Evolutionary conservation across 2,797 vertebrate species (phyloP).

Genomic region (Trematomus bernacchii): DNA sequence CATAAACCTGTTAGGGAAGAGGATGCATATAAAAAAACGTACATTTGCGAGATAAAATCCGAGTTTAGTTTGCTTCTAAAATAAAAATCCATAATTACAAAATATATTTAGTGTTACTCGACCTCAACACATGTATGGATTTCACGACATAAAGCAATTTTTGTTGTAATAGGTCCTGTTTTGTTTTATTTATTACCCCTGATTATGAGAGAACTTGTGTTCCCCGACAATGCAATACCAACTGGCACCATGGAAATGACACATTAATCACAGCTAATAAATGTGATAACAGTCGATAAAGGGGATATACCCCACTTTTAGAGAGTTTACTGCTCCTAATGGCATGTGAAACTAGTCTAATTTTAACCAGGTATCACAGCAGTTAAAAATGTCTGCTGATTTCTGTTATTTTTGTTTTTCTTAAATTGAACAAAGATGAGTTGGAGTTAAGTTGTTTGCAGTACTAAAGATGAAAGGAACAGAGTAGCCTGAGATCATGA

Average conservation of each 20-base stretch:
- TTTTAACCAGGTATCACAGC: constrained; percentile 10
- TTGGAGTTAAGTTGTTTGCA: not conserved
- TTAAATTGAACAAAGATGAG: constrained; percentile 12
- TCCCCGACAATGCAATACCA: constrained; percentile 41
- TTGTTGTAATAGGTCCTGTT: not conserved
- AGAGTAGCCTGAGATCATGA: constrained; percentile 29
- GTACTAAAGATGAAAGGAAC: constrained; percentile 10
- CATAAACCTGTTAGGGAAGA: constrained; percentile 87
- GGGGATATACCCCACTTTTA: constrained; percentile 25
- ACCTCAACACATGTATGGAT: not conserved
- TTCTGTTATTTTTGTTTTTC: constrained; percentile 4
- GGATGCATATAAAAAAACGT: no score
- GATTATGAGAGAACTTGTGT: constrained; percentile 35
- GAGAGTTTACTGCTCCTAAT: constrained; percentile 15
- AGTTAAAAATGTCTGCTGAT: constrained; percentile 13
- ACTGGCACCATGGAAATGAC: constrained; percentile 20
- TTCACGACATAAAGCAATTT: not conserved
- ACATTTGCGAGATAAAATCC: no score
- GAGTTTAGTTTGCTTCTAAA: not conserved
- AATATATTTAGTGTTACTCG: not conserved
- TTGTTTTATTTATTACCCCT: constrained; percentile 31
- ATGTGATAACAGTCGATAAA: constrained; percentile 28
- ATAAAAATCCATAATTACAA: not conserved
- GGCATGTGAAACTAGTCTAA: constrained; percentile 19
- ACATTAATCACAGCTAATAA: constrained; percentile 35